phyloP scores from a whole-genome alignment of 1,140 invertebrate genomes.

The Idris sp. region DNA sequence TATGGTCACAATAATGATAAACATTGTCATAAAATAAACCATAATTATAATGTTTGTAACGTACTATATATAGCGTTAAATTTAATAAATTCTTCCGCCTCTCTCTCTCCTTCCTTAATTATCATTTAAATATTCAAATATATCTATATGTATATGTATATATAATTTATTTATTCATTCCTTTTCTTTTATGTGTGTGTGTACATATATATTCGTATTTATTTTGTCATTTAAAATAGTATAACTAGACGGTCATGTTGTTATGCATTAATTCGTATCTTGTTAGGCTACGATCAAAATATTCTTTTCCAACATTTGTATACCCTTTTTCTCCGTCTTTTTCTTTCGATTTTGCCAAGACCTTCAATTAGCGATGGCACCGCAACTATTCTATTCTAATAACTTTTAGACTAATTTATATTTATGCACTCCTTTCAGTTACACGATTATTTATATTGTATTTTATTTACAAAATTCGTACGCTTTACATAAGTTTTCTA shows the following conservation, averaged over 20 bases:
- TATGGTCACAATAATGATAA: constrained; percentile 55
- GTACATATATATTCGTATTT: constrained; percentile 69
- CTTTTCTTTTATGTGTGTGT: constrained; percentile 59
- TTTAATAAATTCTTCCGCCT: constrained; percentile 64
- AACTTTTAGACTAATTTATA: constrained; percentile 46
- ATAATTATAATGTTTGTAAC: constrained; percentile 70
- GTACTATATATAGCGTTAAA: constrained; percentile 72
- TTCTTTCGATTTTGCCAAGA: constrained; percentile 29
- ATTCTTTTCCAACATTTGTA: constrained; percentile 65
- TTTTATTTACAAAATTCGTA: constrained; percentile 56
- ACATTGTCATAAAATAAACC: constrained; percentile 58
- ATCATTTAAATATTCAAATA: constrained; percentile 61
- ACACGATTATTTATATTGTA: constrained; percentile 41
- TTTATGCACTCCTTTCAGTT: constrained; percentile 46
- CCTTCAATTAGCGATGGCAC: constrained; percentile 17
- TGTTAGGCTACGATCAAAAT: constrained; percentile 72
- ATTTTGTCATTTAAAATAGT: constrained; percentile 67
- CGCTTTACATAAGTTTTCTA: constrained; percentile 19
- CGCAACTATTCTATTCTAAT: constrained; percentile 49
- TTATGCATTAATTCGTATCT: constrained; percentile 67
- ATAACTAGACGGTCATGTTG: constrained; percentile 65
- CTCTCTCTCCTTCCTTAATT: constrained; percentile 46
- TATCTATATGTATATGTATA: constrained; percentile 67
- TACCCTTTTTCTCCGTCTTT: constrained; percentile 64
- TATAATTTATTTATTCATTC: constrained; percentile 65